These are phyloP conservation scores for Diaperis boleti DNA, from an alignment of 2,888 invertebrate genomes.

Conservation along the genomic window DNA sequence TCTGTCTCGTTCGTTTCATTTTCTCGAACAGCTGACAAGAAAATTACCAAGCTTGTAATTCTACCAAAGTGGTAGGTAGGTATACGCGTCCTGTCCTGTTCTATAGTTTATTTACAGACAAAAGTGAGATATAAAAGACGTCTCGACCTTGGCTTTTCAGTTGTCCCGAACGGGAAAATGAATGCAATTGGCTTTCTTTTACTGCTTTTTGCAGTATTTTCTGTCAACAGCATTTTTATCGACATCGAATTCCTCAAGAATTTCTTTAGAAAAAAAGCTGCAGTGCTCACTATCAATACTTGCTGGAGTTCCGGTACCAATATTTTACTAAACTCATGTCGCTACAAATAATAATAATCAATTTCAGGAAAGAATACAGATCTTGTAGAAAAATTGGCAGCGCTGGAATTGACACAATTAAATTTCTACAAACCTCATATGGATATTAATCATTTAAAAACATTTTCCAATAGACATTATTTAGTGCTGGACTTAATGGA, in stretches of 20 bases:
- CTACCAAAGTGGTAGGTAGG: slow-evolving; percentile 13
- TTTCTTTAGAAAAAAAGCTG: slow-evolving; percentile 21
- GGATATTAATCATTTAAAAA: slow-evolving; percentile 8
- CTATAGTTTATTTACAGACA: slow-evolving; percentile 25
- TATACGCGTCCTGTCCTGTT: slow-evolving; percentile 2
- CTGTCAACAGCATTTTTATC: too few species aligned
- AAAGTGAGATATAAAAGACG: slow-evolving; percentile 29
- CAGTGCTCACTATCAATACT: slow-evolving; percentile 13
- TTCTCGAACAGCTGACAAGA: slow-evolving; percentile 12
- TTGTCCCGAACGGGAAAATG: too few species aligned
- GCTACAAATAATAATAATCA: too few species aligned
- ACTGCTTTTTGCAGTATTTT: too few species aligned
- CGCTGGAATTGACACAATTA: neutral
- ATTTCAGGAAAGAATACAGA: slow-evolving; percentile 7
- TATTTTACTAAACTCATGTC: too few species aligned
- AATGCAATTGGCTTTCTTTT: too few species aligned
- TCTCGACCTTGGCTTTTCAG: too few species aligned
- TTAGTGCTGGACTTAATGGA: slow-evolving; percentile 17
- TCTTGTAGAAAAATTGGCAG: slow-evolving; percentile 4
- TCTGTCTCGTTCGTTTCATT: neutral
- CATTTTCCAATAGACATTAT: slow-evolving; percentile 8
- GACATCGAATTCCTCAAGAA: too few species aligned
- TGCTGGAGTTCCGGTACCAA: slow-evolving; percentile 27
- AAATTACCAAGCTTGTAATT: slow-evolving; percentile 22
- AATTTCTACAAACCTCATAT: slow-evolving; percentile 9